Base-by-base conservation (phyloP, 1,140 invertebrate genomes). In the Aphaenogaster rudis region DNA sequence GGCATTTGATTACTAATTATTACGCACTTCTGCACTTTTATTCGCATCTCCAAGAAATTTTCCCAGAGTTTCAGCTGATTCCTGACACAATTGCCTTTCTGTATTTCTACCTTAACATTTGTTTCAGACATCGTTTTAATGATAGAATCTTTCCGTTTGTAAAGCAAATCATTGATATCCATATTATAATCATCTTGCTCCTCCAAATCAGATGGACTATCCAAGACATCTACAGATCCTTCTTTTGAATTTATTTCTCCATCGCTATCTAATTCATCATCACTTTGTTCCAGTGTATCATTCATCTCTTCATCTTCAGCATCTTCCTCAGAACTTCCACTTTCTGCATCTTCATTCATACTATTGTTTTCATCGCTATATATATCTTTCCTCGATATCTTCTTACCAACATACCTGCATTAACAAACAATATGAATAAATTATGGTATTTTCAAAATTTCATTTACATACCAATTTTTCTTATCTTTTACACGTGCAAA, bases 61-160 rank as follows among this genome's bases (percentile, higher is more conserved):
- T 99, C 98, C 98, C 98, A 99, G 0, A 98, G 92, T 84, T 96
- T 95, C 15, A 98, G 92, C 93, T 99, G 98, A 93, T 97, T 97
- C 94, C 96, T 96, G 1, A 98, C 97, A 92, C 97, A 97, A n/a
- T 96, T 95, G 48, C 97, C 98, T 95, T 98, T 98, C 91, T 97
- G 97, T 3, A 97, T 96, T 92, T 98, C 97, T 88, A 96, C 96
- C n/a, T 94, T 74, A 1, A 96, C 87, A 94, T 97, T 96, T 90
- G 94, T 94, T 54, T 96, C 94, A 79, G 96, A 96, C 8, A 97
- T 95, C 92, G 96, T 96, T 90, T 96, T 95, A 93, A 96, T 96
- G 79, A 93, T 93, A 86, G 94, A 94, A 92, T 94, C 94, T 11
- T 91, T 84, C 33, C 95, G 94, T 86, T 59, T 86, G 17, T 52